Base-by-base conservation (phyloP, 2,113 vertebrate species). In the Girardinichthys multiradiatus region DNA sequence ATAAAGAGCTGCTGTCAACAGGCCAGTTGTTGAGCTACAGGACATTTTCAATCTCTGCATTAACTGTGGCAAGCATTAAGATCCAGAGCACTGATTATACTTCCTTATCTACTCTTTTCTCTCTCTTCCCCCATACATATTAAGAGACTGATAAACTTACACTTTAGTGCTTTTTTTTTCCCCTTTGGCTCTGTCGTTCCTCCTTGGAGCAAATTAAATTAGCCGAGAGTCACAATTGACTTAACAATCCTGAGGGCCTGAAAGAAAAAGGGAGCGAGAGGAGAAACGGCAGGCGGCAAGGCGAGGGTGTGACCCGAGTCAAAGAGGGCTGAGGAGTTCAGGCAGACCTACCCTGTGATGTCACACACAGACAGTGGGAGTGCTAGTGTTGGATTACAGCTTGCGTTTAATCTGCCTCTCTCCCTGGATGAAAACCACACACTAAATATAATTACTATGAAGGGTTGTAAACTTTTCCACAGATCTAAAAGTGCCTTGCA, bases 171-270 rank as follows among this genome's bases (percentile, higher is more conserved):
- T 48, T 61, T 15, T 37, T 48, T 14, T 28, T 51, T 57, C 26
- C 60, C 17, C 35, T 30, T 58, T 57, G 76, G 57, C 72, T 39
- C 66, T 35, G 82, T 87, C 85, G 80, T 87, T 89, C 77, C 74
- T 83, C 77, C 74, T 89, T 31, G 1, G 69, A 87, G 82, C 74
- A 90, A 90, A 93, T 93, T 91, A 70, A 93, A 92, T 94, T 92
- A 90, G 81, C 78, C 86, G 74, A 75, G 84, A 87, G 87, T 78
- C 59, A 70, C 86, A 88, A 88, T 86, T 79, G 83, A 81, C 83
- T 84, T 86, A 74, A 70, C 81, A 76, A 59, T 8, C 37, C 48
- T 19, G 21, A 60, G 68, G 24, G 54, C 30, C 71, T 57, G 74
- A 64, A 51, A 73, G 75, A 68, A 58, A 68, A 15, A 0, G 75